Percentiles rank a stretch among this genome's conserved stretches.
Evolutionary conservation across 2,797 vertebrate genomes (phyloP).

Genomic region (Nyctalus aviator): DNA sequence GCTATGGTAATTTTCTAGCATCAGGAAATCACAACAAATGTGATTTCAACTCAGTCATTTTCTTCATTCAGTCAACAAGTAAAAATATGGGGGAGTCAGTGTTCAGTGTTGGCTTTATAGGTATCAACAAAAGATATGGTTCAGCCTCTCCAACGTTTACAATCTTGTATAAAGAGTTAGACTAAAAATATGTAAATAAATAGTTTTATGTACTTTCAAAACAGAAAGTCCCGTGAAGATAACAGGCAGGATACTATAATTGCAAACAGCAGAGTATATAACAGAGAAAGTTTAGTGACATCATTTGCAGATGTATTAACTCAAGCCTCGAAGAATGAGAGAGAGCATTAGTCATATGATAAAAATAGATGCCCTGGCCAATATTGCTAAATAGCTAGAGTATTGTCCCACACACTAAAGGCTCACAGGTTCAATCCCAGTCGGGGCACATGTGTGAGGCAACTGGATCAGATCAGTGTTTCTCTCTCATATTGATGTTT

Average conservation of each 20-base stretch:
- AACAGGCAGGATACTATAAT: neutral
- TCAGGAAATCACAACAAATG: neutral
- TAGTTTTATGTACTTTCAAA: neutral
- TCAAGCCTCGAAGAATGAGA: neutral
- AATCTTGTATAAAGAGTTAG: neutral
- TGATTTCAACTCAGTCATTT: neutral
- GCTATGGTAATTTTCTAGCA: neutral
- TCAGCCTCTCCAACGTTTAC: neutral
- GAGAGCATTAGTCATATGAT: neutral
- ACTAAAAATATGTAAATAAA: neutral
- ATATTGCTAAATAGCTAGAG: neutral
- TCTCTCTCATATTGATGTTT: neutral
- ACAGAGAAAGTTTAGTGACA: neutral
- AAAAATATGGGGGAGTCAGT: neutral
- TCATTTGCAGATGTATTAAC: neutral
- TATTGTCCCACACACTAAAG: neutral
- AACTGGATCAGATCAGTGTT: neutral
- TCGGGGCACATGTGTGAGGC: no score
- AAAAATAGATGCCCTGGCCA: neutral
- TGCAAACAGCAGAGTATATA: neutral
- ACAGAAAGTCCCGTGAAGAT: neutral
- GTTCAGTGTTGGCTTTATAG: neutral
- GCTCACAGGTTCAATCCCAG: neutral
- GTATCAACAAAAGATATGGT: neutral
- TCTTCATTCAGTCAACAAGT: neutral